Percentiles rank a stretch among this genome's conserved stretches.
Evolutionary conservation across 2,113 vertebrate species (phyloP).

Genomic region (Craseonycteris thonglongyai): DNA sequence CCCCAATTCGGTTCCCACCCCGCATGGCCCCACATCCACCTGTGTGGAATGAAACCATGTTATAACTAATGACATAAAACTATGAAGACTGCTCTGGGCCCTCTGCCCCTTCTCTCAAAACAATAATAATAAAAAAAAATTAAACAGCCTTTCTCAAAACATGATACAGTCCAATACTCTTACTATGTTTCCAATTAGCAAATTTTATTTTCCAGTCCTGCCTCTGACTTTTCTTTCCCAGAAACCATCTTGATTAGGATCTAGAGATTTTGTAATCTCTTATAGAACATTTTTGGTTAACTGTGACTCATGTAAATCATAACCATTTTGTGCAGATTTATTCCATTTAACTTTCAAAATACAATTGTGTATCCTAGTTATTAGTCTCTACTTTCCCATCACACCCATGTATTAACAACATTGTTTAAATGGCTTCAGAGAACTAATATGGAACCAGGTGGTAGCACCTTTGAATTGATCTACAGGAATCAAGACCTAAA

Average conservation of each 20-base stretch:
- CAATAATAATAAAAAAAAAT: too few species aligned
- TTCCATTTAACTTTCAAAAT: not conserved
- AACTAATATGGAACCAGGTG: not conserved
- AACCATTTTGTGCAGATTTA: not conserved
- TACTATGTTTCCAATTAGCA: constrained; percentile 54
- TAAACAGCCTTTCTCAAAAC: constrained; percentile 41
- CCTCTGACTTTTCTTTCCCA: constrained; percentile 8
- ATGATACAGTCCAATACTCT: constrained; percentile 32
- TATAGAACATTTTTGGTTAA: constrained; percentile 21
- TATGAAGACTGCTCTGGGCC: too few species aligned
- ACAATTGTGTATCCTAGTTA: not conserved
- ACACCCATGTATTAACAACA: not conserved
- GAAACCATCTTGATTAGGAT: constrained; percentile 49
- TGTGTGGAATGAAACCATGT: too few species aligned
- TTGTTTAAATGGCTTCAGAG: not conserved
- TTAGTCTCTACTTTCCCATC: not conserved
- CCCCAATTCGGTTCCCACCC: too few species aligned
- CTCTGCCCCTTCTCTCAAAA: too few species aligned
- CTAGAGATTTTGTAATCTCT: not conserved
- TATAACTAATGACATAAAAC: too few species aligned
- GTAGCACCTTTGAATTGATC: not conserved
- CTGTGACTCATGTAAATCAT: not conserved
- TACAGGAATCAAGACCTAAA: not conserved
- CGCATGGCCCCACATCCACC: too few species aligned
- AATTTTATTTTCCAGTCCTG: constrained; percentile 35